phyloP scores from a whole-genome alignment of 2,888 invertebrate genomes.

The Caenorhabditis zanzibari region DNA sequence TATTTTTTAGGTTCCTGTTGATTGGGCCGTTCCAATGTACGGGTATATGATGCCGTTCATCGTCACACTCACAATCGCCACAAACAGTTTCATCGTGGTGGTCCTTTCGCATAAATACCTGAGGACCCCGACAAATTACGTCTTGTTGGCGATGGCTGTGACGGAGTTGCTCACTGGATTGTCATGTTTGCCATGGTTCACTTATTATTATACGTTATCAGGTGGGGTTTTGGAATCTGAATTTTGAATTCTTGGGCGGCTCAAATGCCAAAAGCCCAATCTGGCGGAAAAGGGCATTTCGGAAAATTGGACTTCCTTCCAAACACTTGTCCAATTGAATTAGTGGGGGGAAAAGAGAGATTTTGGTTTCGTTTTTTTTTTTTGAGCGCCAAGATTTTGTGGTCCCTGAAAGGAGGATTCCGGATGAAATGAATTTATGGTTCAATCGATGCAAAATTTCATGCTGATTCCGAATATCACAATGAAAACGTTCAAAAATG shows the following conservation, averaged over 20 bases:
- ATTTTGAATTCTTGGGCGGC: too few species aligned
- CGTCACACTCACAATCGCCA: constrained; percentile 78
- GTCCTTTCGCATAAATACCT: constrained; percentile 80
- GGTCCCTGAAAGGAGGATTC: background rate
- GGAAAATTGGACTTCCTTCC: constrained; percentile 9
- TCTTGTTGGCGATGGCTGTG: constrained; percentile 82
- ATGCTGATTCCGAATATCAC: background rate
- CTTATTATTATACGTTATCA: constrained; percentile 82
- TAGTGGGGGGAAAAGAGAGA: constrained; percentile 3
- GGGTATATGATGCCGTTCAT: constrained; percentile 82
- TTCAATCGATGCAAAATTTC: background rate
- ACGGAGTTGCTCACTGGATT: constrained; percentile 80
- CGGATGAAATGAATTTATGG: too few species aligned
- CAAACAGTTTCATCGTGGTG: constrained; percentile 81
- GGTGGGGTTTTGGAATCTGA: constrained; percentile 63
- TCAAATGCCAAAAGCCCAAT: constrained; percentile 8
- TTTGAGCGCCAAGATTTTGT: background rate
- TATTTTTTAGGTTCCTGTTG: constrained; percentile 77
- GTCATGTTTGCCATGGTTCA: constrained; percentile 81
- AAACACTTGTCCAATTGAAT: constrained; percentile 39
- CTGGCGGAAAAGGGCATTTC: constrained; percentile 30
- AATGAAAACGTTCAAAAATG: too few species aligned
- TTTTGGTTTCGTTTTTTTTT: constrained; percentile 1
- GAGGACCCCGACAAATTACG: constrained; percentile 81
- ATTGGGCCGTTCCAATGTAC: constrained; percentile 81